Base-by-base conservation (phyloP, 2,113 vertebrate genomes). In the Vidua macroura region DNA sequence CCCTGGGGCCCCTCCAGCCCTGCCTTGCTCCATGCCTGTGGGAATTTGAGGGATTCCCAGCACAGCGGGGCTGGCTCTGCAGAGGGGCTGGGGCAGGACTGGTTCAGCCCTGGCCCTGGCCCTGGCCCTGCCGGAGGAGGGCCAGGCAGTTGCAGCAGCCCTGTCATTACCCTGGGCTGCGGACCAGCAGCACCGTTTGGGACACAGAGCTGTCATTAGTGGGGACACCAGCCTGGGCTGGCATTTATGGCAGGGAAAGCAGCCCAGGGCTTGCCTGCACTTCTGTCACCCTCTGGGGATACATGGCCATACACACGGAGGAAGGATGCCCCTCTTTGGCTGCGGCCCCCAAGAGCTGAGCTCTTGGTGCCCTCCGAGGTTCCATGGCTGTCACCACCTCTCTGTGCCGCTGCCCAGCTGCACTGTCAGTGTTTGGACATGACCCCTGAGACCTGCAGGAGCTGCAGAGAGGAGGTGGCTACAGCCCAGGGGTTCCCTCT, bases 241-340 rank as follows among this genome's bases (percentile, higher is more conserved):
- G 20, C 17, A 2, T 31, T 62, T 7, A 22, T 9, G 8, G 60
- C 2, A 4, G 11, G 37, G 30, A 58, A 27, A 28, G 35, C 63
- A 46, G 43, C 33, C 13, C n/a, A 30, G 59, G 2, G 28, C 35
- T 35, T 0, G 0, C 33, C 43, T 31, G 43, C 1, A 2, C 24
- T 5, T 12, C 11, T 16, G 3, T 73, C 41, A 12, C 48, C 12
- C 64, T 30, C 41, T 25, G 16, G 39, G 52, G 76, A 49, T 43
- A 27, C 48, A 12, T 0, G 7, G 73, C 52, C 35, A 3, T 3
- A 67, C 51, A 35, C 56, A 22, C 1, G 2, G 46, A 24, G 68
- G 41, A 52, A 35, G 21, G 55, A 30, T 8, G 9, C 4, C 41
- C 30, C 58, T 10, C 2, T 49, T 35, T 11, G 18, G 41, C 25